Evolutionary conservation across 2,888 invertebrate species (phyloP).

Genomic region (Coenonympha arcania): DNA sequence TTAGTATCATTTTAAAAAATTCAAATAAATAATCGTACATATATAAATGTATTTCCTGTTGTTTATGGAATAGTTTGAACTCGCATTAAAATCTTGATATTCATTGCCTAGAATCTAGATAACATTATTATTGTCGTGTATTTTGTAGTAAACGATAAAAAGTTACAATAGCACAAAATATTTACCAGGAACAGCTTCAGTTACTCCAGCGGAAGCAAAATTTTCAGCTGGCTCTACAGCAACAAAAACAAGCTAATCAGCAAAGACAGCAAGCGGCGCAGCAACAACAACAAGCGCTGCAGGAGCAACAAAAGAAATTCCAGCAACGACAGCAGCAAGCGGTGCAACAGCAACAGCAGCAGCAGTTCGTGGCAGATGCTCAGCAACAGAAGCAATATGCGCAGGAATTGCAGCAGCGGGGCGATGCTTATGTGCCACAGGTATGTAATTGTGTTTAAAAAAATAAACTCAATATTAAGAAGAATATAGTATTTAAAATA

Average conservation of each 20-base stretch:
- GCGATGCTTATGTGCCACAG: conserved; percentile 47
- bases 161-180: conserved; percentile 17
- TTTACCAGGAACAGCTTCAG: conserved; percentile 45
- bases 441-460: too few species aligned
- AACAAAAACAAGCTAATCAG: conserved; percentile 43
- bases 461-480: too few species aligned
- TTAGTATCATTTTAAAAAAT: too few species aligned
- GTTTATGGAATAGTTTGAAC: too few species aligned
- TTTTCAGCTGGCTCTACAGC: conserved; percentile 52
- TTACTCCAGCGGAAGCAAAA: conserved; percentile 48
- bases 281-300: conserved; percentile 47
- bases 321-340: conserved; percentile 44
- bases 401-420: conserved; percentile 50
- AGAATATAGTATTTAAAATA: too few species aligned
- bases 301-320: too few species aligned
- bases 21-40: too few species aligned
- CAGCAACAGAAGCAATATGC: conserved; percentile 47
- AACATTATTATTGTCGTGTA: too few species aligned
- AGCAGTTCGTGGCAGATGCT: conserved; percentile 47
- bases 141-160: too few species aligned
- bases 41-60: too few species aligned
- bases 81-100: too few species aligned
- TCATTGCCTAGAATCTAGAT: too few species aligned
- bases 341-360: conserved; percentile 46
- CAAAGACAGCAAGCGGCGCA: conserved; percentile 48